Percentiles rank a stretch among this genome's conserved stretches.
These are phyloP conservation scores for Chirona hameri DNA, from an alignment of 2,888 invertebrate genomes.

Conservation along the genomic window DNA sequence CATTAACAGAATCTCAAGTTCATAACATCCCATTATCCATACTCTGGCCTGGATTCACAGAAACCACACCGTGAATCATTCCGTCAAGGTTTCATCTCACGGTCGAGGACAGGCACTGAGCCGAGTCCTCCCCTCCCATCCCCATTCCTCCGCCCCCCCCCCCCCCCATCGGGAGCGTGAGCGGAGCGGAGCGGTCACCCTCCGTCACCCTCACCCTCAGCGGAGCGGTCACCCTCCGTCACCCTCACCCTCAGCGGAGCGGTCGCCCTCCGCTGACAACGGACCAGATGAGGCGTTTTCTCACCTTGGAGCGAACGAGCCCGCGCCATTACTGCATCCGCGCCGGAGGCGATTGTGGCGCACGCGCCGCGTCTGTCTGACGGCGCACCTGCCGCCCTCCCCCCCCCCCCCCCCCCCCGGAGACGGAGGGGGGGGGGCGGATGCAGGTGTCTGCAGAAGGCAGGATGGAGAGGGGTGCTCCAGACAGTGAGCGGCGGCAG, in stretches of 20 bases:
- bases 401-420: background rate
- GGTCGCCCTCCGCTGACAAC: constrained; percentile 3
- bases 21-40: no score
- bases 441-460: background rate
- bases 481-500: no score
- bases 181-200: constrained; percentile 7
- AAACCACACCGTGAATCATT: background rate
- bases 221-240: constrained; percentile 6
- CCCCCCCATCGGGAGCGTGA: background rate
- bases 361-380: background rate
- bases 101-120: background rate
- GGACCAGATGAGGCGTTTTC: constrained; percentile 1
- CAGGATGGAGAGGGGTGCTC: no score
- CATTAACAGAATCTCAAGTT: no score
- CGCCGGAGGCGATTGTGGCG: background rate
- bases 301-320: constrained; percentile 29
- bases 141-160: background rate
- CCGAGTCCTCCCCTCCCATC: background rate
- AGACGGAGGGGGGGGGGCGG: background rate
- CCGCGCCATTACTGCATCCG: background rate
- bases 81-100: background rate
- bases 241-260: no score
- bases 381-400: background rate
- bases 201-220: no score
- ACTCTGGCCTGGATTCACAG: no score